phyloP scores from a whole-genome alignment of 2,888 invertebrate genomes.

The Lycophotia porphyrea region DNA sequence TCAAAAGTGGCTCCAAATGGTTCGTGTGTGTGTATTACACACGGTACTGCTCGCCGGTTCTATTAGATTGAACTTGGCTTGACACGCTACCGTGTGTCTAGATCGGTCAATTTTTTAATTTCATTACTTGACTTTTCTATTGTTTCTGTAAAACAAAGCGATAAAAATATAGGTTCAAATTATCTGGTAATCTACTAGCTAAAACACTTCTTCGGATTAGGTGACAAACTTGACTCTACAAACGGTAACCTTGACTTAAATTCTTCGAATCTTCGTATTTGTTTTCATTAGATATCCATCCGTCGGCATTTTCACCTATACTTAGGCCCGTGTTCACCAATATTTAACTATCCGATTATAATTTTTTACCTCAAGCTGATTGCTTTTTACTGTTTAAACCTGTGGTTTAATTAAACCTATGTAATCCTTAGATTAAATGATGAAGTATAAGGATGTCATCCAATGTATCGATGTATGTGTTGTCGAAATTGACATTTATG shows the following conservation, averaged over 20 bases:
- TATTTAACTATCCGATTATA: neutral
- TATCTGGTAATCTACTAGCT: neutral
- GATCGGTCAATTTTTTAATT: slow-evolving; percentile 10
- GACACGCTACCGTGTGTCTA: no score
- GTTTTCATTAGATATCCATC: neutral
- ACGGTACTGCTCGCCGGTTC: no score
- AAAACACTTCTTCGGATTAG: neutral
- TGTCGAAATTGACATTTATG: neutral
- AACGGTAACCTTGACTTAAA: neutral
- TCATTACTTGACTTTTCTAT: neutral
- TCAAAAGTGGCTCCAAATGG: no score
- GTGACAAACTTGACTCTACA: neutral
- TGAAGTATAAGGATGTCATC: neutral
- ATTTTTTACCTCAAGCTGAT: neutral
- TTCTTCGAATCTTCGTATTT: slow-evolving; percentile 3
- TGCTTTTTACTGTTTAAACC: neutral
- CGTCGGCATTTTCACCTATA: neutral
- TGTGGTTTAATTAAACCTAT: no score
- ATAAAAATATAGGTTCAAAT: neutral
- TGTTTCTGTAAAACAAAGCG: neutral
- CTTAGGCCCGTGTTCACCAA: neutral
- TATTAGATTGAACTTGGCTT: no score
- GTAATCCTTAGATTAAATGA: neutral
- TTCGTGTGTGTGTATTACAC: no score
- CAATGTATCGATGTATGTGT: neutral